Percentiles rank a stretch among this genome's conserved stretches.
Conservation (phyloP, 2,888 invertebrate species). For the Holacanthella duospinosa region DNA sequence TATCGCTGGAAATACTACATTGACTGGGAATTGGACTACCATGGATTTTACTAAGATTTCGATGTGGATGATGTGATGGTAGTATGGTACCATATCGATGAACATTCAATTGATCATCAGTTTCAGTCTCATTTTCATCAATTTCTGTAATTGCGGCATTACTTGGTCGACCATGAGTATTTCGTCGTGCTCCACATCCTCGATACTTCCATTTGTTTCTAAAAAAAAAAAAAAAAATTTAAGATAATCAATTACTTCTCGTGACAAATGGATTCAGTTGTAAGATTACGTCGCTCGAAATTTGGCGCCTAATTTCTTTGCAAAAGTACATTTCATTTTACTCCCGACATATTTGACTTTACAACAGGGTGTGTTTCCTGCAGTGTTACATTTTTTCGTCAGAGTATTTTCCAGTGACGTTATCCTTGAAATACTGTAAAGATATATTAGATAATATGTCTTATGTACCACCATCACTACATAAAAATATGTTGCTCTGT, state of each 20-base stretch:
- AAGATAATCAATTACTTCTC: neutral
- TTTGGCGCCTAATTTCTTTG: neutral
- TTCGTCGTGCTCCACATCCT: constrained; percentile 1
- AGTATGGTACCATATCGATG: neutral
- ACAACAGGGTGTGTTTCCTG: too few relatives aligned
- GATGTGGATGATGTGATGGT: neutral
- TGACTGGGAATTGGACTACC: constrained; percentile 9
- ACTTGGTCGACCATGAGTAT: neutral
- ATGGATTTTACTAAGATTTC: neutral
- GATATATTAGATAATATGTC: too few relatives aligned
- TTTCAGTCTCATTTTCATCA: constrained; percentile 5
- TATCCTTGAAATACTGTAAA: too few relatives aligned
- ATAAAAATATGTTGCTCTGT: too few relatives aligned
- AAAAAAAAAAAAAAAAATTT: neutral
- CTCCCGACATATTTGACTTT: too few relatives aligned
- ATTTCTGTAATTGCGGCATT: neutral
- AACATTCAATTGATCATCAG: constrained; percentile 3
- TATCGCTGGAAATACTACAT: constrained; percentile 30
- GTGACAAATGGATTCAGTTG: too few relatives aligned
- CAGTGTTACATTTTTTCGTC: too few relatives aligned
- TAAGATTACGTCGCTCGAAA: too few relatives aligned
- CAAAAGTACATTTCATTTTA: too few relatives aligned
- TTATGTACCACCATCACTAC: too few relatives aligned
- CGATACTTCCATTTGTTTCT: constrained; percentile 1
- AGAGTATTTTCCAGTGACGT: too few relatives aligned